Conservation (phyloP, 2,797 vertebrate species). For the Acropternis orthonyx region DNA sequence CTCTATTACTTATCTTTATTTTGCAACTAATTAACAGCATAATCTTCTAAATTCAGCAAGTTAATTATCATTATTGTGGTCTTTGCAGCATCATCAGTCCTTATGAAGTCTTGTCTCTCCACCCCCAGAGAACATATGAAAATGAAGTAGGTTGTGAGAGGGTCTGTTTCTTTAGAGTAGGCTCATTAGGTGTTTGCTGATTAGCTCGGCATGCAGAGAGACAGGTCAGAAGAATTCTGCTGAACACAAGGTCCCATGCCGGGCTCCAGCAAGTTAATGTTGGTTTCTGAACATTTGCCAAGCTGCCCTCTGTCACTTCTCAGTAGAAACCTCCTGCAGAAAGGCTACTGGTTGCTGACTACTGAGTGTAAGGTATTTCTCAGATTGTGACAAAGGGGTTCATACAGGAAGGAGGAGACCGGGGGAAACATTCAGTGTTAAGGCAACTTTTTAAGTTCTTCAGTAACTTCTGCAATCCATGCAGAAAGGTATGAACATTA, state of each 20-base stretch:
- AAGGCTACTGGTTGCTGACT: conserved; percentile 79
- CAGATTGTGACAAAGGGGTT: conserved; percentile 81
- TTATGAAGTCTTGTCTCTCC: conserved; percentile 94
- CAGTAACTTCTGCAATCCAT: not conserved
- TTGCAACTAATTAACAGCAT: conserved; percentile 99
- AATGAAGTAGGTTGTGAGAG: conserved; percentile 85
- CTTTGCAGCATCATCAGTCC: conserved; percentile 99
- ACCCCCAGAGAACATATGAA: conserved; percentile 88
- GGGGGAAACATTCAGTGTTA: not conserved
- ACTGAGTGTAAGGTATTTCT: conserved; percentile 81
- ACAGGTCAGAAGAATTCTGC: conserved; percentile 96
- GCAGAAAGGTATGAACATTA: not conserved
- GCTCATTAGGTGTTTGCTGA: conserved; percentile 99
- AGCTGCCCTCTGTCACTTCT: conserved; percentile 83
- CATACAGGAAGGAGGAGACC: not conserved
- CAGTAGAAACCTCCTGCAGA: conserved; percentile 76
- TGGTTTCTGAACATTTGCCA: conserved; percentile 88
- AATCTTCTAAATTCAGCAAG: conserved; percentile 99
- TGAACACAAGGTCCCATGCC: conserved; percentile 97
- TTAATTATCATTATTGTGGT: conserved; percentile 99
- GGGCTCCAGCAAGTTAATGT: conserved; percentile 89
- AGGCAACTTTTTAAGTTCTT: conserved; percentile 2
- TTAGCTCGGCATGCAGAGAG: conserved; percentile 89
- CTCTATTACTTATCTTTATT: conserved; percentile 99
- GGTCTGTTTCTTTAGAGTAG: conserved; percentile 90